A percentile compares a stretch with the other conserved stretches of the same genome.
Evolutionary conservation across 2,888 invertebrate species (phyloP).

Genomic region (Hybos culiciformis): DNA sequence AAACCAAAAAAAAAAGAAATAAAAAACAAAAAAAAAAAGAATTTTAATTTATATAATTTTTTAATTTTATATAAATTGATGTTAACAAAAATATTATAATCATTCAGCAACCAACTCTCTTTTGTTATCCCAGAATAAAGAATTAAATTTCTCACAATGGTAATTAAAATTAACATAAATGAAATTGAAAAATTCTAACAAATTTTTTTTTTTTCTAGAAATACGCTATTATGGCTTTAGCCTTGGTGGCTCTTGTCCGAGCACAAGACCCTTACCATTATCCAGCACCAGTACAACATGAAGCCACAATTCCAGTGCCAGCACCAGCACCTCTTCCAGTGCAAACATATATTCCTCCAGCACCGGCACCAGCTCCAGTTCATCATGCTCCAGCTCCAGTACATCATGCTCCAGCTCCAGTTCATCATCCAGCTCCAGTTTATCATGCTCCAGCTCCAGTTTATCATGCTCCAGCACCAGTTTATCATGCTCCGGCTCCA

Average conservation of each 20-base stretch:
- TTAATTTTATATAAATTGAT: too few species aligned
- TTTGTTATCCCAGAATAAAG: too few species aligned
- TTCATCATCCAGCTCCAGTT: conserved; percentile 1
- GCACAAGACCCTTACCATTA: not conserved
- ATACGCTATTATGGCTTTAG: not conserved
- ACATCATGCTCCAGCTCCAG: not conserved
- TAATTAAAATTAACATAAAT: too few species aligned
- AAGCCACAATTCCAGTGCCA: not conserved
- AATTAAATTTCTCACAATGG: too few species aligned
- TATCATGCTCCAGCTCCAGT: conserved; percentile 1
- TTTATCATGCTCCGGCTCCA: conserved; percentile 1
- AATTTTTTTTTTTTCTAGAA: too few species aligned
- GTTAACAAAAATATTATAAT: too few species aligned
- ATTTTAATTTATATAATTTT: too few species aligned
- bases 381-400: not conserved
- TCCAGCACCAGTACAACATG: not conserved
- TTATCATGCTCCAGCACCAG: conserved; percentile 2
- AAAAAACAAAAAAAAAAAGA: too few species aligned
- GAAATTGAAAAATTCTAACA: too few species aligned
- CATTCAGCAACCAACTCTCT: too few species aligned
- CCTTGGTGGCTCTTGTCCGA: not conserved
- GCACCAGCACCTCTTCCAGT: not conserved
- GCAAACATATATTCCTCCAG: too few species aligned
- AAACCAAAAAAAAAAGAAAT: too few species aligned
- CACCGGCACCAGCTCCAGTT: not conserved